Base-by-base conservation (phyloP, 1,140 invertebrate species). In the Drosophila ercepeae region DNA sequence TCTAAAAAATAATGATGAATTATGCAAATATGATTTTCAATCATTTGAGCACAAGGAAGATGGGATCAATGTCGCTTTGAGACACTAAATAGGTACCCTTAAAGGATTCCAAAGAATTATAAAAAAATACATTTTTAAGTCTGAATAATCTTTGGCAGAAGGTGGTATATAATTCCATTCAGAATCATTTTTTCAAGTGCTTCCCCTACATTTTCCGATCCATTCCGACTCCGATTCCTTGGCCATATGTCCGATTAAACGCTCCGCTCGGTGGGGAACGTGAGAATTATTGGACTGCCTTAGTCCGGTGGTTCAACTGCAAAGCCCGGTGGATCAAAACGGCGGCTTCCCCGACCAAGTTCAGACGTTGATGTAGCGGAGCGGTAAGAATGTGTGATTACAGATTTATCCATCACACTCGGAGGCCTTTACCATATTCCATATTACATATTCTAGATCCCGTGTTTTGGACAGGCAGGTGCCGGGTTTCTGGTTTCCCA, bases 261-360 rank as follows among this genome's bases (percentile, higher is more conserved):
- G 57, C 45, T 61, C 39, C 67, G 49, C 41, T 50, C 36, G 27
- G 46, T 18, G 67, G 61, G 76, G 63, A 86, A 86, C 81, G 82
- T 88, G 81, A 82, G 83, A 88, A 88, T 82, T 88, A 74, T 79
- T 88, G 55, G 82, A 41, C 77, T 67, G 73, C 72, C 73, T 86
- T 77, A 86, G 81, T 77, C 82, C 82, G 69, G 59, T 86, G 79
- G 81, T 86, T 84, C 72, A 84, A 79, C 50, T 54, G 44, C 42
- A 14, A 84, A 84, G 76, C 81, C 78, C 44, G 39, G 21, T 32
- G 68, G 81, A 88, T 86, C 81, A 88, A 75, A 81, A 74, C 71
- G 59, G 71, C 65, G 73, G 58, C 77, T 71, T 79, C 59, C 61
- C 39, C 59, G 63, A 65, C 25, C 34, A 67, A 67, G 63, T 60